phyloP scores from a whole-genome alignment of 2,888 invertebrate genomes.

The Maniola hyperantus region DNA sequence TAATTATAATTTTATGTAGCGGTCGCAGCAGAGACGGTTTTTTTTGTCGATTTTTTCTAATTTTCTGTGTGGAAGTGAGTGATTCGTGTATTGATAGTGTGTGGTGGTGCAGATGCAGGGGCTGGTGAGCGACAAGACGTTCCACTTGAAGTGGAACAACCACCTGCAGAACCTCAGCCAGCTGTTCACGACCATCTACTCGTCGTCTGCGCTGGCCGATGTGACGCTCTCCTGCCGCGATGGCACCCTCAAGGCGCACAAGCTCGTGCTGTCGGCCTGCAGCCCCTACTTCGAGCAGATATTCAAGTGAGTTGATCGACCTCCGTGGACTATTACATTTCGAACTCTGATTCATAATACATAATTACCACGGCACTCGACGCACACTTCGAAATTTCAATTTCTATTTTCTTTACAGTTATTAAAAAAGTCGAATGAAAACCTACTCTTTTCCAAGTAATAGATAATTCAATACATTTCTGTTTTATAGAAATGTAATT shows the following conservation, averaged over 20 bases:
- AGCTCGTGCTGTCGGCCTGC: slow-evolving; percentile 88
- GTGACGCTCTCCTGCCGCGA: slow-evolving; percentile 88
- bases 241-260: slow-evolving; percentile 87
- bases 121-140: slow-evolving; percentile 85
- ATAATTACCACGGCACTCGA: slow-evolving; percentile 8
- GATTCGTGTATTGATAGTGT: slow-evolving; percentile 70
- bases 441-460: slow-evolving; percentile 2
- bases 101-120: slow-evolving; percentile 81
- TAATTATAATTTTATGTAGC: slow-evolving; percentile 83
- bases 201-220: slow-evolving; percentile 86
- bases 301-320: slow-evolving; percentile 77
- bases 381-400: background rate
- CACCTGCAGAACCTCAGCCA: slow-evolving; percentile 87
- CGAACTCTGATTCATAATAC: slow-evolving; percentile 11
- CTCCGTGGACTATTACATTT: slow-evolving; percentile 17
- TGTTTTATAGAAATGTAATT: slow-evolving; percentile 40
- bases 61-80: slow-evolving; percentile 64
- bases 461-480: slow-evolving; percentile 21
- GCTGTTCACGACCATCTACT: slow-evolving; percentile 86
- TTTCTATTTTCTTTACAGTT: background rate
- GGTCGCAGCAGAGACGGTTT: slow-evolving; percentile 78
- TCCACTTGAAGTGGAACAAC: slow-evolving; percentile 88
- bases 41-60: slow-evolving; percentile 75
- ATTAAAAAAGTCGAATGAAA: background rate
- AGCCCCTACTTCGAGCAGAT: slow-evolving; percentile 90